Evolutionary conservation across 2,888 invertebrate genomes (phyloP).

Genomic region (Cosmia pyralina): DNA sequence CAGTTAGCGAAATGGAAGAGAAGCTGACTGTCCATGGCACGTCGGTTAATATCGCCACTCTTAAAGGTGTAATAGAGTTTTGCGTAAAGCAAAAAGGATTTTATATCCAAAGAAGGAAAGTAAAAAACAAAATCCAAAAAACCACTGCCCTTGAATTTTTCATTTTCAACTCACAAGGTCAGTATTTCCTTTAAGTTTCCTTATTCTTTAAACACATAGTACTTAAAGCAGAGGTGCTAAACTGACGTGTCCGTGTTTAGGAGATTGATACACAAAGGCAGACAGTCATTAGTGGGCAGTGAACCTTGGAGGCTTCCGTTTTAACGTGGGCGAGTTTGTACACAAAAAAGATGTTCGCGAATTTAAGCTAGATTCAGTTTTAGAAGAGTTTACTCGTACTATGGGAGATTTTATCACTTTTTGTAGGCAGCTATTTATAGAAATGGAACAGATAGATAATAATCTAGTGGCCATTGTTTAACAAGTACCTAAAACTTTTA

Average conservation of each 20-base stretch:
- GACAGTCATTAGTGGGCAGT: slow-evolving; percentile 68
- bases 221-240: slow-evolving; percentile 59
- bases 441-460: slow-evolving; percentile 14
- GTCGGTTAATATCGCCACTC: neutral
- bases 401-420: slow-evolving; percentile 8
- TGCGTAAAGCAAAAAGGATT: neutral
- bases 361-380: slow-evolving; percentile 20
- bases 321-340: slow-evolving; percentile 46
- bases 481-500: neutral
- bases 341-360: slow-evolving; percentile 45
- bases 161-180: slow-evolving; percentile 49
- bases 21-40: neutral
- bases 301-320: slow-evolving; percentile 80
- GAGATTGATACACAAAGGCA: slow-evolving; percentile 64
- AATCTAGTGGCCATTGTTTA: neutral
- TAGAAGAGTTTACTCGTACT: slow-evolving; percentile 17
- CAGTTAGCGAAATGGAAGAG: neutral
- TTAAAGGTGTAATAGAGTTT: neutral
- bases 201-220: slow-evolving; percentile 36
- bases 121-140: neutral
- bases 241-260: slow-evolving; percentile 59
- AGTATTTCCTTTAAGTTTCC: slow-evolving; percentile 52
- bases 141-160: slow-evolving; percentile 23
- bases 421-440: slow-evolving; percentile 18
- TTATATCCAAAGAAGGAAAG: neutral